Conservation (phyloP, 2,113 vertebrate genomes). For the Propithecus coquereli region DNA sequence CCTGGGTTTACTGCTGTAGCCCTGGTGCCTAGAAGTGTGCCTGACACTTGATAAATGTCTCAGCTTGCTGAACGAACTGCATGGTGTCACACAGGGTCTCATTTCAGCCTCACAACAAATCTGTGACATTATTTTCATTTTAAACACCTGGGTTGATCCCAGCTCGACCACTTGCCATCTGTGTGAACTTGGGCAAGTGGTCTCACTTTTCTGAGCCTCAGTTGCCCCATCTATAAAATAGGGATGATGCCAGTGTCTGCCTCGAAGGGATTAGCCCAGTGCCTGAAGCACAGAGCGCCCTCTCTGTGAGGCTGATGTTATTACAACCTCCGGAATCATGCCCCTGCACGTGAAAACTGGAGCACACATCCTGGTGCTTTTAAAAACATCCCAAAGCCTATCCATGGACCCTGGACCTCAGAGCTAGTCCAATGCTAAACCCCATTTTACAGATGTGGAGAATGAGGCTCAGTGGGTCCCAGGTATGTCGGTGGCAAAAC, state of each 20-base stretch:
- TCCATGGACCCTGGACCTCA: not conserved
- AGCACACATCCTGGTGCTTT: not conserved
- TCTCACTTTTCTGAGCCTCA: not conserved
- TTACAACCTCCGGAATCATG: not conserved
- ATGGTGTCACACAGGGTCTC: not conserved
- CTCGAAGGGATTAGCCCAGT: not conserved
- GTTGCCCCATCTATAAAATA: not conserved
- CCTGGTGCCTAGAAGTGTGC: not conserved
- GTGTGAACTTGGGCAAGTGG: not conserved
- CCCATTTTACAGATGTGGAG: slow-evolving; percentile 71
- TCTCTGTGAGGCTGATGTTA: not conserved
- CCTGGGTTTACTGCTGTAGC: not conserved
- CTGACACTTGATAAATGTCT: not conserved
- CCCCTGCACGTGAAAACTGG: not conserved
- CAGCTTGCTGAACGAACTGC: not conserved
- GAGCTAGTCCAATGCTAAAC: not conserved
- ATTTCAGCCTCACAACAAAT: not conserved
- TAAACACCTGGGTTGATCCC: not conserved
- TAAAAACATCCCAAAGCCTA: not conserved
- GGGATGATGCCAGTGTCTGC: not conserved
- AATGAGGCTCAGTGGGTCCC: slow-evolving; percentile 46
- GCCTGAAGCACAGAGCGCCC: not conserved
- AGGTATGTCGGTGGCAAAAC: not conserved
- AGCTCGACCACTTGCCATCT: not conserved
- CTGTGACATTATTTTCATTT: not conserved